Evolutionary conservation across 2,888 invertebrate species (phyloP).

Genomic region (Drosophila austrosaltans): DNA sequence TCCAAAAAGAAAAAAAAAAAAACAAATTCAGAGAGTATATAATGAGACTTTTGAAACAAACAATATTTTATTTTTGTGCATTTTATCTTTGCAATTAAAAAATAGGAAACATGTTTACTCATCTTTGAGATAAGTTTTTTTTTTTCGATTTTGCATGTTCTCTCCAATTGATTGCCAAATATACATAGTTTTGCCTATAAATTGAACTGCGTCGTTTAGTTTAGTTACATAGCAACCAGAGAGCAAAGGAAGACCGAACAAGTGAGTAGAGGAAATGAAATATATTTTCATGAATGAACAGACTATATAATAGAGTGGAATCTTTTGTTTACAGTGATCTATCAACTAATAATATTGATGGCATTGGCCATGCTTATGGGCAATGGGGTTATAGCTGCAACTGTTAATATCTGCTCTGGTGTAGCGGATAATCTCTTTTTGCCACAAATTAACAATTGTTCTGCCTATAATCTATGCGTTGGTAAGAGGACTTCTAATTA

Average conservation of each 20-base stretch:
- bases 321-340: constrained; percentile 43
- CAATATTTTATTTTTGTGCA: background rate
- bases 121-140: constrained; percentile 1
- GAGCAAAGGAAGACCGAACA: background rate
- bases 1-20: too few relatives aligned
- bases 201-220: background rate
- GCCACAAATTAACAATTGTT: constrained; percentile 61
- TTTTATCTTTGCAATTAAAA: constrained; percentile 4
- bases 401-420: constrained; percentile 60
- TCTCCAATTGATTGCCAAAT: constrained; percentile 8
- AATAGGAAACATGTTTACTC: background rate
- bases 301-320: background rate
- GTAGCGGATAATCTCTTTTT: constrained; percentile 66
- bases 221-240: background rate
- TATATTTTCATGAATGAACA: background rate
- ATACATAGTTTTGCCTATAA: constrained; percentile 4
- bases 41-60: background rate
- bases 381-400: constrained; percentile 12
- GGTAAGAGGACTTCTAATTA: constrained; percentile 29
- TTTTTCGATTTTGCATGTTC: background rate
- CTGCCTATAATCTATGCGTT: constrained; percentile 70
- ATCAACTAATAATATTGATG: constrained; percentile 44
- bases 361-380: constrained; percentile 37
- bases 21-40: background rate
- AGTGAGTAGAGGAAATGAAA: background rate